A percentile compares a stretch with the other conserved stretches of the same genome.
These are phyloP conservation scores for Odontophorus gujanensis DNA, from an alignment of 2,113 vertebrate species.

Conservation along the genomic window DNA sequence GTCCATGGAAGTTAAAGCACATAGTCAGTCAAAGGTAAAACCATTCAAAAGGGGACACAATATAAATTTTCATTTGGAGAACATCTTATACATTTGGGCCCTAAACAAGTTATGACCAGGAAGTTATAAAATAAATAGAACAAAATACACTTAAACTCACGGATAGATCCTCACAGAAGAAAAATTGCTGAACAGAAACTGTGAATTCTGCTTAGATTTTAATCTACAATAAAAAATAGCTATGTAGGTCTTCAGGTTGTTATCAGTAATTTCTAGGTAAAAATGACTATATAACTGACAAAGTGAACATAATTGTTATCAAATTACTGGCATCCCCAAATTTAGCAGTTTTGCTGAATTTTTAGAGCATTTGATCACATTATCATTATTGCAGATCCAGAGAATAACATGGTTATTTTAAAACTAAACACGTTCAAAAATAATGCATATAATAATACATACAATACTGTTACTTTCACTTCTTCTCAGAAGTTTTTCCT, in stretches of 20 bases:
- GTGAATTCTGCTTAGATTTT: neutral
- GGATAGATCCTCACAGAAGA: neutral
- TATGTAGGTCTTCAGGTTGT: neutral
- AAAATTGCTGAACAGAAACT: neutral
- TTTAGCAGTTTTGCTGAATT: neutral
- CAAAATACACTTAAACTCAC: neutral
- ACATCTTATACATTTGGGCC: neutral
- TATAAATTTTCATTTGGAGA: neutral
- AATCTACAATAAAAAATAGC: neutral
- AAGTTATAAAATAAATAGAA: neutral
- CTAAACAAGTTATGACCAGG: neutral
- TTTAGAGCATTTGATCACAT: neutral
- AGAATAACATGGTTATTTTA: neutral
- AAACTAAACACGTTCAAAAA: neutral
- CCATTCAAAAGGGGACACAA: neutral
- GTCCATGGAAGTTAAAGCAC: neutral
- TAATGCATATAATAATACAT: neutral
- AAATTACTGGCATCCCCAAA: neutral
- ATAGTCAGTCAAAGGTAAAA: neutral
- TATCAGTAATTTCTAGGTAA: neutral
- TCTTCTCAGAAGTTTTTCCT: neutral
- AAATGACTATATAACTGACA: neutral
- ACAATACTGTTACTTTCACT: neutral
- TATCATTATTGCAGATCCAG: neutral
- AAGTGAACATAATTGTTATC: neutral